These are phyloP conservation scores for Drosophila nikananu DNA, from an alignment of 1,140 invertebrate genomes.

Conservation along the genomic window DNA sequence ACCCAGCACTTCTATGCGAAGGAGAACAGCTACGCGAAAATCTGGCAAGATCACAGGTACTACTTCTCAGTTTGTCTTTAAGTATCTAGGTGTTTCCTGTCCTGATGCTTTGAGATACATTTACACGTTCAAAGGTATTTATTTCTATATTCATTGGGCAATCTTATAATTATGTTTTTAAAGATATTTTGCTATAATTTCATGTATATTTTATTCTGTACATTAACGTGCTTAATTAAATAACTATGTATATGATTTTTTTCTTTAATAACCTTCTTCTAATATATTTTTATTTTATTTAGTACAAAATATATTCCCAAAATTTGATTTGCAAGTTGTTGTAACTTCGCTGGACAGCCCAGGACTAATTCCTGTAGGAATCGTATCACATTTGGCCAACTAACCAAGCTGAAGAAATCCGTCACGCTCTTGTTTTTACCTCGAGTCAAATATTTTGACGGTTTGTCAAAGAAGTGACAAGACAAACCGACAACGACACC, in stretches of 20 bases:
- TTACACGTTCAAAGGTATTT: background rate
- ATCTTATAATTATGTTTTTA: background rate
- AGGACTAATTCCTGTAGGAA: background rate
- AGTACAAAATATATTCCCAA: background rate
- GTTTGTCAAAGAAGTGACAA: conserved; percentile 46
- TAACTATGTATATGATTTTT: background rate
- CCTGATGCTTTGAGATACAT: background rate
- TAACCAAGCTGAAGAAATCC: background rate
- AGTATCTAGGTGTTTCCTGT: background rate
- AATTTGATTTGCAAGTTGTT: background rate
- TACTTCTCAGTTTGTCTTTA: conserved; percentile 2
- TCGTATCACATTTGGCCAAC: background rate
- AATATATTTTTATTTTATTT: background rate
- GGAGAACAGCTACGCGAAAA: conserved; percentile 4
- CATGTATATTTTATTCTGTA: background rate
- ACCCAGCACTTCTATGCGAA: conserved; percentile 14
- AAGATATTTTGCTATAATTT: background rate
- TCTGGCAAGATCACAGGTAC: background rate
- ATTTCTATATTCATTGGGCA: background rate
- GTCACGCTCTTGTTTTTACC: conserved; percentile 34
- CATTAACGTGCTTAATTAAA: background rate
- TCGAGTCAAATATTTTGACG: conserved; percentile 70
- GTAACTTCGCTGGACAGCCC: background rate
- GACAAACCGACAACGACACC: conserved; percentile 35
- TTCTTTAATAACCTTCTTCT: background rate